Percentiles rank a stretch among this genome's conserved stretches.
These are phyloP conservation scores for Cephus pygmeus DNA, from an alignment of 2,888 invertebrate genomes.

Conservation along the genomic window DNA sequence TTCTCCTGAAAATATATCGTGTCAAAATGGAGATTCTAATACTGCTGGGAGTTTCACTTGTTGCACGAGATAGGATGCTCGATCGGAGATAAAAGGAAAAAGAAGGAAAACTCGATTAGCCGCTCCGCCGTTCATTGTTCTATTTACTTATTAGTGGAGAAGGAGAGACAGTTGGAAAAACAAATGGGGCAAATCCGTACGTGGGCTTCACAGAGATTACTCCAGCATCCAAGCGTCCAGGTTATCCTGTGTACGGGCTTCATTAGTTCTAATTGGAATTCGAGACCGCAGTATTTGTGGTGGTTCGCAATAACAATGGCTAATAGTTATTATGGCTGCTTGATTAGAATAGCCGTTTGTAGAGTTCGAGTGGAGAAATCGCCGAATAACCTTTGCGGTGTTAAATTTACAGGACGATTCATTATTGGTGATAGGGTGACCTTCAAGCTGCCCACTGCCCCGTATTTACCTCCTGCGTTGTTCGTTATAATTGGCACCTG, in stretches of 20 bases:
- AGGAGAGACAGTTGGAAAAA: too few species aligned
- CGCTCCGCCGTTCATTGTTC: conserved; percentile 20
- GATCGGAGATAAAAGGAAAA: conserved; percentile 8
- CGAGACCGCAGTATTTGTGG: conserved; percentile 32
- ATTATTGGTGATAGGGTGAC: too few species aligned
- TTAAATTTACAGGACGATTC: too few species aligned
- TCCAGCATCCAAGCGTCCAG: too few species aligned
- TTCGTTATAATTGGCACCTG: too few species aligned
- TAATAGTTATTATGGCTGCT: conserved; percentile 27
- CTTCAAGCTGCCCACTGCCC: too few species aligned
- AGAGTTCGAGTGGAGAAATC: too few species aligned
- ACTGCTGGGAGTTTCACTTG: conserved; percentile 30
- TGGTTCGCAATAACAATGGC: neutral
- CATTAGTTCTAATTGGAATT: conserved; percentile 54
- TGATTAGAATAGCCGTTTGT: conserved; percentile 17
- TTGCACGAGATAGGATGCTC: conserved; percentile 30
- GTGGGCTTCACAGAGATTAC: too few species aligned
- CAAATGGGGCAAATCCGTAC: too few species aligned
- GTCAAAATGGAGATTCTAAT: too few species aligned
- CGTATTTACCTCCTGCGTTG: too few species aligned
- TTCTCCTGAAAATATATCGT: conserved; percentile 32
- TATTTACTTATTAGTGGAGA: conserved; percentile 32
- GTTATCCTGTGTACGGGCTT: conserved; percentile 14
- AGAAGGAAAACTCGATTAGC: conserved; percentile 42
- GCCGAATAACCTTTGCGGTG: too few species aligned